Base-by-base conservation (phyloP, 2,888 invertebrate species). In the Muscina levida region DNA sequence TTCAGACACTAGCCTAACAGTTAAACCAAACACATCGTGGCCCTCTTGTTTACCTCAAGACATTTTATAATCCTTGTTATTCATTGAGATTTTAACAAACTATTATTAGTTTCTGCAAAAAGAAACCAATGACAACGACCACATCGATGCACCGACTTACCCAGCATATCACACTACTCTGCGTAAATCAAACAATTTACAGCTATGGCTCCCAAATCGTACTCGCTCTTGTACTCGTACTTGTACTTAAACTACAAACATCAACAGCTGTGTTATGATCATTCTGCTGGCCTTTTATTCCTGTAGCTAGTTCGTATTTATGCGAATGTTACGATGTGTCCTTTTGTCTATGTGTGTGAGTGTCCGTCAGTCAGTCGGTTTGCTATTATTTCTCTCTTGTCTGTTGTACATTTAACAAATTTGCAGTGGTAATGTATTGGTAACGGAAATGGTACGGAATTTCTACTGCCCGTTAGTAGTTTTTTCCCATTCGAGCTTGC, bases 341-440 rank as follows among this genome's bases (percentile, higher is more conserved):
- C 24, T n/a, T 65, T n/a, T 31, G 66, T 19, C 15, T 57, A 11
- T 26, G 8, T 1, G 57, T 44, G 11, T 68, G 44, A 57, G 39
- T 53, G n/a, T n/a, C n/a, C n/a, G n/a, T n/a, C n/a, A n/a, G n/a
- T n/a, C n/a, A n/a, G n/a, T n/a, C n/a, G n/a, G n/a, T n/a, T n/a
- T 39, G 44, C 44, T n/a, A 13, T 13, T 13, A 11, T 8, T 15
- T 13, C 22, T 22, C 62, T 42, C 42, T 42, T 62, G 62, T 62
- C 39, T 62, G 71, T 72, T 46, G 68, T 53, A 75, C 72, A 81
- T 77, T 77, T 81, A 75, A 68, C 74, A 77, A 81, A 81, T 72
- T 81, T 81, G 48, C 72, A 75, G 77, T 81, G 74, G 77, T 77
- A 81, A 81, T 81, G 56, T 74, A 81, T 81, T 77, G 81, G 77